These are phyloP conservation scores for Desmodus rotundus DNA, from an alignment of 2,113 vertebrate species.

Conservation along the genomic window DNA sequence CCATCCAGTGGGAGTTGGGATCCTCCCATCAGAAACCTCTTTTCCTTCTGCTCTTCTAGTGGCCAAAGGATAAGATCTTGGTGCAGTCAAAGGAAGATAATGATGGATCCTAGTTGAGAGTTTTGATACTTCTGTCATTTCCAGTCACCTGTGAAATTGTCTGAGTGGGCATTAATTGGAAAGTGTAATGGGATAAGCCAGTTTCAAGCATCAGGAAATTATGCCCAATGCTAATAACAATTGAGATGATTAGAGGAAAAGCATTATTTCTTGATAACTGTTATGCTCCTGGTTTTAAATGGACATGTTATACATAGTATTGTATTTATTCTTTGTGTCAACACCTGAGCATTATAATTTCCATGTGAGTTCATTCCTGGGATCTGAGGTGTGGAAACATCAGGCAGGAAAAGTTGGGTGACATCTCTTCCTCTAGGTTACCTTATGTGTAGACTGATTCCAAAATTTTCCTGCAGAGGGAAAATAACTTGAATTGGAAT, in stretches of 20 bases:
- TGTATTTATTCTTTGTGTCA: not conserved
- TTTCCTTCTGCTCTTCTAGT: not conserved
- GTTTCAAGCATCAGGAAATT: not conserved
- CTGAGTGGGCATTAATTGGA: not conserved
- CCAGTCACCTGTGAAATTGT: not conserved
- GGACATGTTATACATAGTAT: not conserved
- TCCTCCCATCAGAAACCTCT: not conserved
- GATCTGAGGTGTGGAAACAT: not conserved
- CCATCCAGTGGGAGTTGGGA: not conserved
- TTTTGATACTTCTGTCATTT: slow-evolving; percentile 12
- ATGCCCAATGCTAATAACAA: not conserved
- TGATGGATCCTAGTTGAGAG: not conserved
- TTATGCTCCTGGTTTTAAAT: not conserved
- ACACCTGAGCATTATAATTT: not conserved
- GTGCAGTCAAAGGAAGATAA: not conserved
- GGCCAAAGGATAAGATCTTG: not conserved
- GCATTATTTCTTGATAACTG: not conserved
- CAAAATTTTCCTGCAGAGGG: slow-evolving; percentile 15
- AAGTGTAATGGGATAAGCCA: not conserved
- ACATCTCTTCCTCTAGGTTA: not conserved
- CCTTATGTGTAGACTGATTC: not conserved
- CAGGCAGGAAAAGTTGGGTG: not conserved
- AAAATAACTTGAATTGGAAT: slow-evolving; percentile 16
- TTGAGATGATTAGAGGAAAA: not conserved
- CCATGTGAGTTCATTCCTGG: not conserved